Base-by-base conservation (phyloP, 1,140 invertebrate species). In the Berghia stephanieae region DNA sequence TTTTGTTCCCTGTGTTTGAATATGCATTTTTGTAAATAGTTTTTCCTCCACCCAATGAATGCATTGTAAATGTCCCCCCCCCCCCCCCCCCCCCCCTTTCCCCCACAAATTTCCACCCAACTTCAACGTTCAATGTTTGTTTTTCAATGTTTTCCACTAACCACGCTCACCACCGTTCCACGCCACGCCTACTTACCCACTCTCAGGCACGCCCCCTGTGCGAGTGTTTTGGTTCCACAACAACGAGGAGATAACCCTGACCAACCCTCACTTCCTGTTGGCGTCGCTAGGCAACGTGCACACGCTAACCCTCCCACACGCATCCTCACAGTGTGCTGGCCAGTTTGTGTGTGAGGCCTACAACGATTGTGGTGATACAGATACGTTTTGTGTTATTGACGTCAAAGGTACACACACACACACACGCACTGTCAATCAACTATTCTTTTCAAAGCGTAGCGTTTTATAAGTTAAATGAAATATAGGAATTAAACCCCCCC, bases 301-400 rank as follows among this genome's bases (percentile, higher is more conserved):
- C 89, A 95, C 95, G 83, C 89, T 98, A 70, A 92, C 94, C 81
- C 97, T 98, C 78, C 94, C 95, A 8, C 95, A 97, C 88, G 96
- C 97, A 85, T 97, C 96, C 93, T 95, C 96, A 3, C 96, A 98
- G 90, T 95, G 97, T 89, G 91, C 93, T 86, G 97, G 97, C 63
- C 95, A 94, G 38, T 98, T 98, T 90, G 97, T 96, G 3, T 98
- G 96, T 89, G 96, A 98, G 90, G 96, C 96, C 57, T 98, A 98
- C 91, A 98, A 98, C 90, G 95, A 97, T 89, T 93, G 93, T 72
- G 96, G 96, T 77, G 96, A 98, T 90, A 95, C 95, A 73, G 88
- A 90, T 77, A 90, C 90, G 1, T 84, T 83, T 60, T 88, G 87
- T 82, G 77, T 78, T 46, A 70, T 88, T 1, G 66, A 38, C 74